phyloP scores from a whole-genome alignment of 2,113 vertebrate species.

The Rhinoderma darwinii region DNA sequence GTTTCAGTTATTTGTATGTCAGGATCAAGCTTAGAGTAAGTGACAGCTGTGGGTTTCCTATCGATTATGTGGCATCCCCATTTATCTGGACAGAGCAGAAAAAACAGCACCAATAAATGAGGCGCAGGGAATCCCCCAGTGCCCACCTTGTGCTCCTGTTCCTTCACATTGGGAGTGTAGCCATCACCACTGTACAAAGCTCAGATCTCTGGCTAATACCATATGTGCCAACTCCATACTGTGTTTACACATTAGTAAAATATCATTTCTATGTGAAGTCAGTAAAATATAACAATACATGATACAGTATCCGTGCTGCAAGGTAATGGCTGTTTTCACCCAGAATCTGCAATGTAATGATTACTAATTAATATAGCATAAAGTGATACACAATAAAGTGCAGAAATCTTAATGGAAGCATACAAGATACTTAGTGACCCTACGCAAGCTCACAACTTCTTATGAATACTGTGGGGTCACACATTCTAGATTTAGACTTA shows the following conservation, averaged over 20 bases:
- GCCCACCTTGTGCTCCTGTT: conserved; percentile 20
- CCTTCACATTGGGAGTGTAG: conserved; percentile 19
- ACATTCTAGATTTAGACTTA: not conserved
- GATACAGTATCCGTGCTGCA: not conserved
- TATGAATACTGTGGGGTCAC: not conserved
- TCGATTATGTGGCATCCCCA: conserved; percentile 88
- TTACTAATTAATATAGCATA: not conserved
- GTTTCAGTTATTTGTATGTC: conserved; percentile 73
- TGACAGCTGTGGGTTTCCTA: conserved; percentile 85
- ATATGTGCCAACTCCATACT: conserved; percentile 18
- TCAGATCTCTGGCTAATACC: not conserved
- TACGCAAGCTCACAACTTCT: not conserved
- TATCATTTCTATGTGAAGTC: not conserved
- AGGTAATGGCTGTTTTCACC: not conserved
- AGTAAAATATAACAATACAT: not conserved
- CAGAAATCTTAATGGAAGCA: not conserved
- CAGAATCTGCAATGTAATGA: not conserved
- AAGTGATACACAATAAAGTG: not conserved
- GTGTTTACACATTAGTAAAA: not conserved
- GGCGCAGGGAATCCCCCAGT: conserved; percentile 2
- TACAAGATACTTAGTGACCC: too few relatives aligned
- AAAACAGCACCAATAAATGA: conserved; percentile 43
- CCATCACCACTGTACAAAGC: not conserved
- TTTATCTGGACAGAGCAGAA: conserved; percentile 75
- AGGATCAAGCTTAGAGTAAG: conserved; percentile 76